phyloP scores from a whole-genome alignment of 2,888 invertebrate genomes.

The Spodoptera picta region DNA sequence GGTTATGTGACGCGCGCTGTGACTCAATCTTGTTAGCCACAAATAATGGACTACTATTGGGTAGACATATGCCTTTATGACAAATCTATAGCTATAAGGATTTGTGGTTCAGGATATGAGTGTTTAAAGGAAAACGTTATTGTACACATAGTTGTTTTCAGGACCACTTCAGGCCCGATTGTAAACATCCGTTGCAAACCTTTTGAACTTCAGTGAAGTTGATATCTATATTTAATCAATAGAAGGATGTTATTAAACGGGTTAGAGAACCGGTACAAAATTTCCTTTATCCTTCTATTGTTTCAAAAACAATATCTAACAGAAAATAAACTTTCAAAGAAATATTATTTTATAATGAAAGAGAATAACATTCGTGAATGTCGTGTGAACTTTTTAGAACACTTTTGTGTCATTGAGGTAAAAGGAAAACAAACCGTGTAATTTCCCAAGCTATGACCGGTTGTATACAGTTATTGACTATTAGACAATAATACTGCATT shows the following conservation, averaged over 20 bases:
- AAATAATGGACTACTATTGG: slow-evolving; percentile 51
- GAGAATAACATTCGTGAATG: slow-evolving; percentile 8
- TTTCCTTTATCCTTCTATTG: no score
- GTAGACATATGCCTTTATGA: slow-evolving; percentile 56
- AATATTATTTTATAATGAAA: no score
- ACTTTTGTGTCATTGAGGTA: slow-evolving; percentile 29
- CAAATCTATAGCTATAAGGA: slow-evolving; percentile 47
- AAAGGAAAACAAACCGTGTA: slow-evolving; percentile 19
- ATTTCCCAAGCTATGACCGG: slow-evolving; percentile 36
- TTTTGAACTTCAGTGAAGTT: neutral
- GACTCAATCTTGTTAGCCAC: slow-evolving; percentile 78
- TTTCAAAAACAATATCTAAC: no score
- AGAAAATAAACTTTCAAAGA: no score
- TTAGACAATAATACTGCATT: slow-evolving; percentile 33
- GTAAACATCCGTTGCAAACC: no score
- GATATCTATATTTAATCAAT: no score
- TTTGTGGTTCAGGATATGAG: slow-evolving; percentile 2
- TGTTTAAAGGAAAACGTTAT: neutral
- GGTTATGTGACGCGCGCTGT: slow-evolving; percentile 60
- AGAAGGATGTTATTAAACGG: no score
- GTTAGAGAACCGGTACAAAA: no score
- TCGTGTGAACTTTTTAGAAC: slow-evolving; percentile 30
- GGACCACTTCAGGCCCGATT: neutral
- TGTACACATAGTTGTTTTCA: neutral
- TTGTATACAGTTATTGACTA: slow-evolving; percentile 18